phyloP scores from a whole-genome alignment of 2,113 vertebrate species.

The Pandion haliaetus region DNA sequence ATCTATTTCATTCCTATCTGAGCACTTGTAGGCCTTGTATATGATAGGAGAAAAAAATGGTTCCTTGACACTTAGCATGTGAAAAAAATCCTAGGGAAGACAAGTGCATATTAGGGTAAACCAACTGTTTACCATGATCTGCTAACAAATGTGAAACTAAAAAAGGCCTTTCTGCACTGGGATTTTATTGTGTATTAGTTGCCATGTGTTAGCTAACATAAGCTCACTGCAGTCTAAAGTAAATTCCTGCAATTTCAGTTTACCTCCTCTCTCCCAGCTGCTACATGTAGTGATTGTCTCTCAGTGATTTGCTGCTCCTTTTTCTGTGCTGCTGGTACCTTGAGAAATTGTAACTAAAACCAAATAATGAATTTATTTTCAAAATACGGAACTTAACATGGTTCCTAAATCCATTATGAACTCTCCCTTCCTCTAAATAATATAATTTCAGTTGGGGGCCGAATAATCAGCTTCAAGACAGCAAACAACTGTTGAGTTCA shows the following conservation, averaged over 20 bases:
- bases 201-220: constrained; percentile 39
- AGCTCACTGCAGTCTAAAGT: constrained; percentile 35
- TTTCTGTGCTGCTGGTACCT: background rate
- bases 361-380: background rate
- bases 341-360: background rate
- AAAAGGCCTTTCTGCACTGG: constrained; percentile 44
- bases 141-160: constrained; percentile 46
- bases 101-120: constrained; percentile 25
- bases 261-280: constrained; percentile 52
- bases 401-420: background rate
- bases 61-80: background rate
- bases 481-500: background rate
- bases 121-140: constrained; percentile 42
- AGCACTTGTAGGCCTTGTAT: background rate
- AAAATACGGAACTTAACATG: background rate
- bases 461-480: background rate
- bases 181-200: constrained; percentile 32
- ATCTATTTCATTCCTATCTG: background rate
- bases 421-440: background rate
- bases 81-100: constrained; percentile 13
- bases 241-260: constrained; percentile 44
- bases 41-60: background rate
- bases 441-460: background rate
- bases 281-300: constrained; percentile 11
- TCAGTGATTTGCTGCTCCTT: constrained; percentile 4